Base-by-base conservation (phyloP, 2,797 vertebrate species). In the Poecilia velifera region DNA sequence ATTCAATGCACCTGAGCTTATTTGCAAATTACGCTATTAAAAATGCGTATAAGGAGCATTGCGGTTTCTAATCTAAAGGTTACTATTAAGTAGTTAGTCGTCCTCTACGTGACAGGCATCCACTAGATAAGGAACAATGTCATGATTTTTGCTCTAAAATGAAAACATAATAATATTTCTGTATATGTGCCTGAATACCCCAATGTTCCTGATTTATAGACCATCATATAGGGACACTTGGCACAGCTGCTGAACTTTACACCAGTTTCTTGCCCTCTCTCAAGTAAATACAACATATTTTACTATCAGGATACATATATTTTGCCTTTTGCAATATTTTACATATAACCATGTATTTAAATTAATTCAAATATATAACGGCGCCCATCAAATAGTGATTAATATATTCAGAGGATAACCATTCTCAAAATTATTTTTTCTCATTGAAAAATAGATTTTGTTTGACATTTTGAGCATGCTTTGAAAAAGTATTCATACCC, bases 21-120 rank as follows among this genome's bases (percentile, higher is more conserved):
- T 93, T 93, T 90, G 91, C 90, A 83, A 93, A 93, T 92, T 87
- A 87, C 53, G 73, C 79, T 72, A 82, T 88, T 85, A 36, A 82
- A 87, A 82, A 90, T 76, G 53, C 73, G 53, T 31, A 8, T 31
- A 6, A 20, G 49, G 1, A 68, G 49, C 34, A 4, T 31, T 41
- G 51, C 4, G 28, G 53, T 66, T 74, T 82, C 31, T 34, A 20
- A n/a, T 34, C 34, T 9, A 39, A 73, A 77, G 46, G 45, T 55
- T 45, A 4, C 5, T 14, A 36, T 41, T 36, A 81, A 36, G 39
- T n/a, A 2, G 39, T 76, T 73, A 6, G n/a, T 28, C 72, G 10
- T 43, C 6, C 45, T 22, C 4, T 16, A 18, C 13, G n/a, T 34
- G 14, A 71, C n/a, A 71, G 28, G 70, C 76, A 55, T 3, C 36